Evolutionary conservation across 2,888 invertebrate genomes (phyloP).

Genomic region (Rotaria magnacalcarata): DNA sequence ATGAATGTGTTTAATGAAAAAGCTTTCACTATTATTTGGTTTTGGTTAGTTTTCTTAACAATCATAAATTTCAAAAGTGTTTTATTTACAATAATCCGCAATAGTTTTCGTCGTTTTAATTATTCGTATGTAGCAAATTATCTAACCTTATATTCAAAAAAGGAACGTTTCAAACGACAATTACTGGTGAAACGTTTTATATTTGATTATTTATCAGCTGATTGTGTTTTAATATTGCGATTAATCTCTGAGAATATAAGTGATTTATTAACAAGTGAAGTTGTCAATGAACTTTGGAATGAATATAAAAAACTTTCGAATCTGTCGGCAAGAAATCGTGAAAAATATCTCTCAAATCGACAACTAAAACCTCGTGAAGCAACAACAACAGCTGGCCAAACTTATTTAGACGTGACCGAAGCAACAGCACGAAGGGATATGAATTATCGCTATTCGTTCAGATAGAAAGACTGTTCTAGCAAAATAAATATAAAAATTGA

Average conservation of each 20-base stretch:
- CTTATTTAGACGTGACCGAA: not conserved
- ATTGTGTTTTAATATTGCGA: not conserved
- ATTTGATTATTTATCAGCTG: slow-evolving; percentile 15
- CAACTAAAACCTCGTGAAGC: not conserved
- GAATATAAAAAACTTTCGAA: not conserved
- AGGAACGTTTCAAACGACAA: slow-evolving; percentile 11
- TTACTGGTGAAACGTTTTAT: slow-evolving; percentile 27
- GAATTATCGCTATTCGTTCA: not conserved
- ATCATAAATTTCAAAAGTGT: not conserved
- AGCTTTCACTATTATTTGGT: slow-evolving; percentile 18
- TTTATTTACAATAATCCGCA: not conserved
- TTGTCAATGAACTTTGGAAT: slow-evolving; percentile 6
- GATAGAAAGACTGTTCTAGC: not conserved
- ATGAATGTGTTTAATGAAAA: slow-evolving; percentile 38
- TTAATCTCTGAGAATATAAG: slow-evolving; percentile 34
- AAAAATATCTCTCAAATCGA: slow-evolving; percentile 10
- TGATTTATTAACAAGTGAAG: slow-evolving; percentile 34
- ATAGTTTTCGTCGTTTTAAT: slow-evolving; percentile 8
- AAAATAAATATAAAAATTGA: not conserved
- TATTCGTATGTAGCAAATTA: slow-evolving; percentile 15
- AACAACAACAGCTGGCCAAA: not conserved
- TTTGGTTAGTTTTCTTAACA: slow-evolving; percentile 33
- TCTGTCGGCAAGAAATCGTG: not conserved
- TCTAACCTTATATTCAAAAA: slow-evolving; percentile 24
- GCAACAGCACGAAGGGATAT: not conserved